Conservation (phyloP, 2,113 vertebrate genomes). For the Chrysochloris asiatica region DNA sequence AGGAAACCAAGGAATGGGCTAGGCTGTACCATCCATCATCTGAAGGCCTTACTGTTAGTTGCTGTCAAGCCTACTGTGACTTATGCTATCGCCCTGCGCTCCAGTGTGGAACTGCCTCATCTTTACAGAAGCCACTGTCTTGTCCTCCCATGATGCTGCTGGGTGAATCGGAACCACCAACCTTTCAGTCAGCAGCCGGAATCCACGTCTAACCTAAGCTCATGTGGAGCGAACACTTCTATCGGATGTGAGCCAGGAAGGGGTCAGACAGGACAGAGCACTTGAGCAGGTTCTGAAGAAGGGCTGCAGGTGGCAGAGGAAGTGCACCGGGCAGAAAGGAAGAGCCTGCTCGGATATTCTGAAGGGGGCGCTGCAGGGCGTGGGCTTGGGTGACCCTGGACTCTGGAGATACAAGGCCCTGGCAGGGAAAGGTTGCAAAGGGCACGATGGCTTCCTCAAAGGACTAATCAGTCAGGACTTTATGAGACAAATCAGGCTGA, state of each 20-base stretch:
- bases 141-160: no score
- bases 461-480: not conserved
- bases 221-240: not conserved
- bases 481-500: rapidly evolving
- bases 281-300: not conserved
- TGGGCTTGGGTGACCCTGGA: no score
- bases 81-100: no score
- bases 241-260: not conserved
- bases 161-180: no score
- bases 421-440: not conserved
- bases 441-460: no score
- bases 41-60: not conserved
- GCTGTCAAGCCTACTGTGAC: no score
- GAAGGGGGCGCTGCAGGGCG: not conserved
- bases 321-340: no score
- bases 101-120: no score
- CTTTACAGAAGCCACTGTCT: no score
- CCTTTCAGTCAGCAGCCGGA: no score
- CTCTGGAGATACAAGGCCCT: not conserved
- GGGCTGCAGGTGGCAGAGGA: not conserved
- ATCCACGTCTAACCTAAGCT: no score
- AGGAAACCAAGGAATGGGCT: no score
- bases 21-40: not conserved
- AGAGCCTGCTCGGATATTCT: not conserved
- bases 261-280: not conserved